Evolutionary conservation across 1,140 invertebrate genomes (phyloP).

Genomic region (Phenacoccus solenopsis): DNA sequence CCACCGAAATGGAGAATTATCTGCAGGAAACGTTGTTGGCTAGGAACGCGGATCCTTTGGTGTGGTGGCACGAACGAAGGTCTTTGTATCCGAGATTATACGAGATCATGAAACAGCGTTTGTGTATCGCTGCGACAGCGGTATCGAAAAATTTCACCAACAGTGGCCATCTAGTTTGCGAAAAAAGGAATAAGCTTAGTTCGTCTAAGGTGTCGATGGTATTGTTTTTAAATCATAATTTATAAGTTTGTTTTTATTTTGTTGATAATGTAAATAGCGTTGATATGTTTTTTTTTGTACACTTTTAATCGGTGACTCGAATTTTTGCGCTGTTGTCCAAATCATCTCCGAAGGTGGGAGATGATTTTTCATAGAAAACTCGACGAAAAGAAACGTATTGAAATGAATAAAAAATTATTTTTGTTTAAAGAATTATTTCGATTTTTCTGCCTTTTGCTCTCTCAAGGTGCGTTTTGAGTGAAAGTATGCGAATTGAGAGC

Average conservation of each 20-base stretch:
- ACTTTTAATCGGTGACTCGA: too few species aligned
- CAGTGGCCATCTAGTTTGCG: not conserved
- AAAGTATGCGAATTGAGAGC: too few species aligned
- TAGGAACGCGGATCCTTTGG: constrained; percentile 25
- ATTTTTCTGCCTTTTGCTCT: too few species aligned
- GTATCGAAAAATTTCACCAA: constrained; percentile 16
- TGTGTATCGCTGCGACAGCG: constrained; percentile 19
- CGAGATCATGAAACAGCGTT: constrained; percentile 20
- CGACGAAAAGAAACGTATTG: too few species aligned
- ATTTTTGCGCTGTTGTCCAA: too few species aligned
- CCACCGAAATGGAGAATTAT: constrained; percentile 26
- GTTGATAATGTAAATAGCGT: not conserved
- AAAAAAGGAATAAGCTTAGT: constrained; percentile 8
- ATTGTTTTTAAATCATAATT: constrained; percentile 19
- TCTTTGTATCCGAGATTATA: constrained; percentile 19
- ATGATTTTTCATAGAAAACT: too few species aligned
- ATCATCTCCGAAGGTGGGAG: too few species aligned
- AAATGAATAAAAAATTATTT: too few species aligned
- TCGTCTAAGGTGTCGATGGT: constrained; percentile 6
- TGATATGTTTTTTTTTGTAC: not conserved
- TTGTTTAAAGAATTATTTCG: not conserved
- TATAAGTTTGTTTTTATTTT: not conserved
- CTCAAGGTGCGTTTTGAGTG: too few species aligned
- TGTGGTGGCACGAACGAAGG: constrained; percentile 29
- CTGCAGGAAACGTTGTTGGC: constrained; percentile 24